Conservation (phyloP, 2,888 invertebrate species). For the Loripinus fragilis region DNA sequence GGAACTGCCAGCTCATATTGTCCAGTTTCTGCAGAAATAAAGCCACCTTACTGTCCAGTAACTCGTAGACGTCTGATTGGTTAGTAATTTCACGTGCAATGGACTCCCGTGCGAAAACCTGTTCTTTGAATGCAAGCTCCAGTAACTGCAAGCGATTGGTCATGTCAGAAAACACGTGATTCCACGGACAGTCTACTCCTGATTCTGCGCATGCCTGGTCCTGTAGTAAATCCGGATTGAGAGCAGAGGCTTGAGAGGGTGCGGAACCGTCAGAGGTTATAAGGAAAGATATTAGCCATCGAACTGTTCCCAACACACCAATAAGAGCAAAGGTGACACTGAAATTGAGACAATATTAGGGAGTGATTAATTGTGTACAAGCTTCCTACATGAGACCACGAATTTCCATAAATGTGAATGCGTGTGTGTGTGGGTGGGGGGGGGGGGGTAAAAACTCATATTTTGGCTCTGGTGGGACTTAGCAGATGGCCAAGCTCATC, state of each 20-base stretch:
- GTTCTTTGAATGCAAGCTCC: conserved; percentile 77
- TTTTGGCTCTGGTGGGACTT: too few species aligned
- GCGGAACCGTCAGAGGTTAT: conserved; percentile 28
- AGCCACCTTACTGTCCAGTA: conserved; percentile 63
- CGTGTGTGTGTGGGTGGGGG: too few species aligned
- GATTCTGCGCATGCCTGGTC: conserved; percentile 30
- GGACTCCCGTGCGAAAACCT: conserved; percentile 70
- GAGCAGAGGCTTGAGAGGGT: conserved; percentile 3
- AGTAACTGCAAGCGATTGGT: conserved; percentile 71
- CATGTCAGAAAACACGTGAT: conserved; percentile 69
- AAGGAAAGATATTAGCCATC: conserved; percentile 51
- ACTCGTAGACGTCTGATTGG: conserved; percentile 68
- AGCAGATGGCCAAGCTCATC: too few species aligned
- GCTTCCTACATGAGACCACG: too few species aligned
- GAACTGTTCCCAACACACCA: conserved; percentile 57
- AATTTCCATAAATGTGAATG: too few species aligned
- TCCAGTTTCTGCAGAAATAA: conserved; percentile 64
- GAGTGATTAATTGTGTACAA: too few species aligned
- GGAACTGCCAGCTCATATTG: conserved; percentile 59
- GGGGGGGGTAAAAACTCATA: too few species aligned
- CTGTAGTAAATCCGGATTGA: conserved; percentile 11
- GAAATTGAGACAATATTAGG: conserved; percentile 27
- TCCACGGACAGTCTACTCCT: conserved; percentile 52
- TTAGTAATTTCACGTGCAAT: conserved; percentile 73
- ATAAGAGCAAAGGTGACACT: conserved; percentile 65